Evolutionary conservation across 2,888 invertebrate genomes (phyloP).

Genomic region (Hirtodrosophila duncani): DNA sequence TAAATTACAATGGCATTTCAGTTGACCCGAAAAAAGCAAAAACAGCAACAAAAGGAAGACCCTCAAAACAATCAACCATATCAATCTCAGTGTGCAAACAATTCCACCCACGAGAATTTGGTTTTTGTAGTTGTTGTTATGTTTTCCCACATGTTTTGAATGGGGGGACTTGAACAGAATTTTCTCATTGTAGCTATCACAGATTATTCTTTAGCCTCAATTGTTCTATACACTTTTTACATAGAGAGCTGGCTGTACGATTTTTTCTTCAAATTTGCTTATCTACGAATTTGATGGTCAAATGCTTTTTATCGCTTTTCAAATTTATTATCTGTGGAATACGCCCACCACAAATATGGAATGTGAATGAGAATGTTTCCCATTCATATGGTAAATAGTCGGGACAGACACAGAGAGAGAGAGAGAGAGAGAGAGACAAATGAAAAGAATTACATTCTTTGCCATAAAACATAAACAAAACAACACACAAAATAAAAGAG

Average conservation of each 20-base stretch:
- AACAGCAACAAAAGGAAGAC: constrained; percentile 17
- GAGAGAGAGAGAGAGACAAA: background rate
- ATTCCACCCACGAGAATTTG: constrained; percentile 43
- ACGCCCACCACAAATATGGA: constrained; percentile 57
- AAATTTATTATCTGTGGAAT: constrained; percentile 60
- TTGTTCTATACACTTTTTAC: no score
- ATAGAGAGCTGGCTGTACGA: no score
- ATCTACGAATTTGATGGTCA: constrained; percentile 62
- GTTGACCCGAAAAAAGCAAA: no score
- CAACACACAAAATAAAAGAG: background rate
- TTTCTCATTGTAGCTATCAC: no score
- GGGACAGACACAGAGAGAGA: background rate
- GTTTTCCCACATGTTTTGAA: constrained; percentile 16
- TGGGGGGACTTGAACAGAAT: constrained; percentile 18
- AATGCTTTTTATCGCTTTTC: constrained; percentile 52
- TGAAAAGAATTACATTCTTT: constrained; percentile 22
- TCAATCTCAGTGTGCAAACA: constrained; percentile 42
- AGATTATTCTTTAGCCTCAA: no score
- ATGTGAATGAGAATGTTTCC: constrained; percentile 41
- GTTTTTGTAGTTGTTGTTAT: constrained; percentile 1
- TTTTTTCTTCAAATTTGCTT: no score
- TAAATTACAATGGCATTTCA: no score
- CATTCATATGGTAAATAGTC: constrained; percentile 27
- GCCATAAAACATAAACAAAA: constrained; percentile 11
- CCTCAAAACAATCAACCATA: constrained; percentile 36